These are phyloP conservation scores for Cladopsammia gracilis DNA, from an alignment of 64 coral and sea anemone genomes.

Conservation along the genomic window DNA sequence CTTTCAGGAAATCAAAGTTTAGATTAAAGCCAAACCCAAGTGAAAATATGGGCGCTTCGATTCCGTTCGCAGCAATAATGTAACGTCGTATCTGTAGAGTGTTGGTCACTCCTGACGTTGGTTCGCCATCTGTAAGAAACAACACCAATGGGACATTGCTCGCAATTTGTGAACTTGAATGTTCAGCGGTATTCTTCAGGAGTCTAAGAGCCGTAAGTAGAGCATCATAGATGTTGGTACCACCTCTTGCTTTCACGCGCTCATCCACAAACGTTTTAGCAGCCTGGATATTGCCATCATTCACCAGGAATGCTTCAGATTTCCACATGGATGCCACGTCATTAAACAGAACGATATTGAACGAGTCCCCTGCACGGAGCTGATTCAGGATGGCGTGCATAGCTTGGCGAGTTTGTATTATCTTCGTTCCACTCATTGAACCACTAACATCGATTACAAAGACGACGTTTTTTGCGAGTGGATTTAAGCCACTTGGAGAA, in stretches of 20 bases:
- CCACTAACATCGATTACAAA: slow-evolving; percentile 74
- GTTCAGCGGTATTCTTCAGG: neutral
- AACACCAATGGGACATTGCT: slow-evolving; percentile 48
- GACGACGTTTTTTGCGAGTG: slow-evolving; percentile 57
- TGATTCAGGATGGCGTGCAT: slow-evolving; percentile 52
- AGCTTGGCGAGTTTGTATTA: slow-evolving; percentile 58
- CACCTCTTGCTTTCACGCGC: slow-evolving; percentile 7
- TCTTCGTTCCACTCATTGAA: slow-evolving; percentile 67
- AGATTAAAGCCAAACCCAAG: slow-evolving; percentile 58
- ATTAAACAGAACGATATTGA: slow-evolving; percentile 72
- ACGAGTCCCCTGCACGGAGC: slow-evolving; percentile 38
- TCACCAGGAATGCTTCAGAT: neutral
- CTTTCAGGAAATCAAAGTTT: slow-evolving; percentile 55
- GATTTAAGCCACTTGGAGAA: slow-evolving; percentile 40
- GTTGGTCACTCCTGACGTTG: slow-evolving; percentile 17
- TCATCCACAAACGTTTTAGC: slow-evolving; percentile 18
- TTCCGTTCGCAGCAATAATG: slow-evolving; percentile 3
- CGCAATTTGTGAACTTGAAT: neutral
- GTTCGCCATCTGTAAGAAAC: slow-evolving; percentile 72
- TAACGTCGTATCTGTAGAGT: slow-evolving; percentile 13
- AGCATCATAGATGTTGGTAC: slow-evolving; percentile 59
- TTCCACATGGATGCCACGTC: neutral
- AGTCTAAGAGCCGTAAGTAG: slow-evolving; percentile 13
- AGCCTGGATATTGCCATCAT: neutral
- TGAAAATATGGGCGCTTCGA: slow-evolving; percentile 36